phyloP scores from a whole-genome alignment of 2,797 vertebrate species.

The Chelidonichthys spinosus region DNA sequence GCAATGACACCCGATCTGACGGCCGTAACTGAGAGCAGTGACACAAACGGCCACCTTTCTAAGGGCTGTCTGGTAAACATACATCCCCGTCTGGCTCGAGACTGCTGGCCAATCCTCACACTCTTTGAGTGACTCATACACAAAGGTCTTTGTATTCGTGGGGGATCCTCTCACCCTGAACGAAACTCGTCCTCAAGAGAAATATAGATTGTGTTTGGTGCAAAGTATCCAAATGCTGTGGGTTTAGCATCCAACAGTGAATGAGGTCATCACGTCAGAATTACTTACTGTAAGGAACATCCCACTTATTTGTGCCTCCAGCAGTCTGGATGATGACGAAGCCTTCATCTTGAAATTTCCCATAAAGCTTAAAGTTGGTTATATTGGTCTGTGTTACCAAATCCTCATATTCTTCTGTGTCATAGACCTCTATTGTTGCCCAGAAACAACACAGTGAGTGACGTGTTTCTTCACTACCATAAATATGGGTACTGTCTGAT shows the following conservation, averaged over 20 bases:
- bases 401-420: neutral
- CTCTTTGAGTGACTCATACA: conserved; percentile 35
- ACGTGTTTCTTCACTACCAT: neutral
- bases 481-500: neutral
- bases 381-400: neutral
- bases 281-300: conserved; percentile 16
- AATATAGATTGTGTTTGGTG: conserved; percentile 6
- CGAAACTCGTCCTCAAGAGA: conserved; percentile 15
- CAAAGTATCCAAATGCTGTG: conserved; percentile 7
- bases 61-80: conserved; percentile 76
- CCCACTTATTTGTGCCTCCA: conserved; percentile 24
- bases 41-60: conserved; percentile 72
- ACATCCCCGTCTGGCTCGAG: conserved; percentile 55
- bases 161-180: conserved; percentile 2
- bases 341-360: neutral
- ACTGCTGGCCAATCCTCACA: conserved; percentile 48
- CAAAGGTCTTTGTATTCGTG: conserved; percentile 34
- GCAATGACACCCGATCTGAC: conserved; percentile 80
- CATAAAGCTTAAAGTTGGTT: neutral
- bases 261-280: conserved; percentile 32
- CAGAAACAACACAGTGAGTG: neutral
- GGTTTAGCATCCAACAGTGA: neutral
- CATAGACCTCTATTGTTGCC: neutral
- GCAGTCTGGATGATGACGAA: conserved; percentile 27
- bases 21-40: conserved; percentile 78